Evolutionary conservation across 2,113 vertebrate species (phyloP).

Genomic region (Zeus faber): DNA sequence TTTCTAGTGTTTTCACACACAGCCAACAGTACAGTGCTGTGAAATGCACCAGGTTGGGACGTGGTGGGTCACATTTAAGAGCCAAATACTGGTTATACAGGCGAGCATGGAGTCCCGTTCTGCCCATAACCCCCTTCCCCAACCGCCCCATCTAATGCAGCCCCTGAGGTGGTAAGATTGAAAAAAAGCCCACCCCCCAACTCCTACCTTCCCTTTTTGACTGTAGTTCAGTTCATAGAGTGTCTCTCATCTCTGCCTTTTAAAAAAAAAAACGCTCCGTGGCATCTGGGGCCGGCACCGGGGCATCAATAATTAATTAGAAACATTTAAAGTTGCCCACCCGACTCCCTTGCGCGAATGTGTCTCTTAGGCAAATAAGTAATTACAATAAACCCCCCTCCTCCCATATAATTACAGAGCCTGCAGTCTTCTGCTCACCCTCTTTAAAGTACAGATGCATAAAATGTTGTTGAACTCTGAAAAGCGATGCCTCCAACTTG

Average conservation of each 20-base stretch:
- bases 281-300: conserved; percentile 28
- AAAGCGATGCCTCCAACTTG: not conserved
- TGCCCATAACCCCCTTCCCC: too few relatives aligned
- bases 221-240: not conserved
- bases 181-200: too few relatives aligned
- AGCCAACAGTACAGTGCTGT: too few relatives aligned
- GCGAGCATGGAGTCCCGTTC: too few relatives aligned
- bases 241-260: conserved; percentile 15
- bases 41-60: too few relatives aligned
- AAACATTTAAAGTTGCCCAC: conserved; percentile 55
- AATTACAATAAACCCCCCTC: conserved; percentile 60
- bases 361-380: conserved; percentile 61
- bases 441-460: conserved; percentile 58
- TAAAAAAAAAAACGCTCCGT: conserved; percentile 23
- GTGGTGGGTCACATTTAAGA: too few relatives aligned
- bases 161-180: too few relatives aligned
- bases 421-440: conserved; percentile 38
- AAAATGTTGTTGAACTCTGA: too few relatives aligned
- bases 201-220: too few relatives aligned
- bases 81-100: too few relatives aligned
- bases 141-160: too few relatives aligned
- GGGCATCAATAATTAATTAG: conserved; percentile 63
- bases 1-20: too few relatives aligned
- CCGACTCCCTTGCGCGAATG: conserved; percentile 22
- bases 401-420: conserved; percentile 65